phyloP scores from a whole-genome alignment of 2,113 vertebrate species.

The Reinhardtius hippoglossoides region DNA sequence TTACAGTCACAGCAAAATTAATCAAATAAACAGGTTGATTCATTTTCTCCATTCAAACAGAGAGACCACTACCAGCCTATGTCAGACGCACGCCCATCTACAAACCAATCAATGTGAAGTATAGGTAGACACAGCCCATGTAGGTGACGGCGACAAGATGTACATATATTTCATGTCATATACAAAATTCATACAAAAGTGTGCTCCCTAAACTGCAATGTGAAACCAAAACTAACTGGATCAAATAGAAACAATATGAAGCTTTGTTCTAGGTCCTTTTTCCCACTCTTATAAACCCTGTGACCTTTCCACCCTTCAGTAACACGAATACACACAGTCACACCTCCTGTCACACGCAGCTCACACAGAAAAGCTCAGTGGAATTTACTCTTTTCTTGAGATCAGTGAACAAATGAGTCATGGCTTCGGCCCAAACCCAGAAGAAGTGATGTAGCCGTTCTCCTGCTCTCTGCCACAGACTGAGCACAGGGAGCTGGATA shows the following conservation, averaged over 20 bases:
- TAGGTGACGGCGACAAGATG: too few species aligned
- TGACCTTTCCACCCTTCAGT: not conserved
- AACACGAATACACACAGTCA: not conserved
- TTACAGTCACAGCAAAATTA: too few species aligned
- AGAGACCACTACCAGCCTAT: too few species aligned
- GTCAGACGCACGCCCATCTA: too few species aligned
- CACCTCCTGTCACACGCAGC: not conserved
- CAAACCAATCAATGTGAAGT: too few species aligned
- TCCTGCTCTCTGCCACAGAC: conserved; percentile 7
- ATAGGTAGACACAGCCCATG: too few species aligned
- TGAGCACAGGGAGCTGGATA: not conserved
- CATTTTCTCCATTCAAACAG: too few species aligned
- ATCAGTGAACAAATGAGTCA: not conserved
- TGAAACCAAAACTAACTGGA: not conserved
- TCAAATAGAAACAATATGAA: too few species aligned
- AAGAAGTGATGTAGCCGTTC: not conserved
- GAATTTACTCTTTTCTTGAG: not conserved
- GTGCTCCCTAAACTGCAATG: not conserved
- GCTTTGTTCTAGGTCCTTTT: too few species aligned
- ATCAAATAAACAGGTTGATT: too few species aligned
- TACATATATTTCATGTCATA: too few species aligned
- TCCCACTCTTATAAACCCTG: not conserved
- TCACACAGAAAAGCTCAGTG: not conserved
- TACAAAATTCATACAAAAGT: not conserved
- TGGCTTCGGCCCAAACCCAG: not conserved